A percentile compares a stretch with the other conserved stretches of the same genome.
These are phyloP conservation scores for Callipepla squamata DNA, from an alignment of 2,113 vertebrate genomes.

Conservation along the genomic window DNA sequence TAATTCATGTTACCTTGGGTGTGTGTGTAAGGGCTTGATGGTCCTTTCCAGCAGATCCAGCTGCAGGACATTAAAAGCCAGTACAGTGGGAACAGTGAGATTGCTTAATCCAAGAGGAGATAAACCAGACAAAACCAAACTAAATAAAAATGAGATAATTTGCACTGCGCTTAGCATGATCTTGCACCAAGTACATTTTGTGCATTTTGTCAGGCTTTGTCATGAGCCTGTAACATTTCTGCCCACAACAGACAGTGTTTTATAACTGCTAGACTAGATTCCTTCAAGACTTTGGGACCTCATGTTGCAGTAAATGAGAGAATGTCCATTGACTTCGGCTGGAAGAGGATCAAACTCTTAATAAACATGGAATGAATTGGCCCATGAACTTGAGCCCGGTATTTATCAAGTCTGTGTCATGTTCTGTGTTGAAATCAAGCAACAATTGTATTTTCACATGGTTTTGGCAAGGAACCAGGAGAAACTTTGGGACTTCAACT, in stretches of 20 bases:
- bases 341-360: constrained; percentile 54
- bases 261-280: constrained; percentile 14
- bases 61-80: background rate
- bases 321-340: constrained; percentile 42
- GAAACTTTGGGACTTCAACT: background rate
- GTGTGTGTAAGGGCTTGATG: background rate
- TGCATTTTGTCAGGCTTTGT: background rate
- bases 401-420: constrained; percentile 48
- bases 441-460: constrained; percentile 55
- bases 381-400: constrained; percentile 57
- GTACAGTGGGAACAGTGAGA: background rate
- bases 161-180: background rate
- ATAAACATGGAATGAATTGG: constrained; percentile 4
- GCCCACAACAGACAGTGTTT: background rate
- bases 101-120: background rate
- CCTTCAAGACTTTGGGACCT: constrained; percentile 26
- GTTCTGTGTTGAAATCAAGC: constrained; percentile 58
- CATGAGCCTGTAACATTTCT: background rate
- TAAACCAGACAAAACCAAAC: background rate
- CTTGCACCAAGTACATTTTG: background rate
- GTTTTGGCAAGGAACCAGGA: constrained; percentile 46
- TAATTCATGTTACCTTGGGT: background rate
- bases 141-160: background rate
- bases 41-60: background rate
- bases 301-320: background rate